phyloP scores from a whole-genome alignment of 1,140 invertebrate genomes.

The Cotesia glomerata region DNA sequence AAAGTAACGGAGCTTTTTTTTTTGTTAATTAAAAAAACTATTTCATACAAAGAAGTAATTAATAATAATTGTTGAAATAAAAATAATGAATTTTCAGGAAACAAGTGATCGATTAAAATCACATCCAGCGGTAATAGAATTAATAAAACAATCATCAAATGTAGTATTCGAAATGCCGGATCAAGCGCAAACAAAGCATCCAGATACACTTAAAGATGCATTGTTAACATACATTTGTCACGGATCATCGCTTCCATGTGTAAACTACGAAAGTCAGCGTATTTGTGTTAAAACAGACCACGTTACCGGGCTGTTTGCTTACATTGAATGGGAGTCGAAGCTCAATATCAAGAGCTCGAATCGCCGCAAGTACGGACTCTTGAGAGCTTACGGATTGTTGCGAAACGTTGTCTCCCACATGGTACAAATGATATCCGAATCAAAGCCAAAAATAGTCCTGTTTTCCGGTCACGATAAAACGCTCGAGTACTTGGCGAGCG shows the following conservation, averaged over 20 bases:
- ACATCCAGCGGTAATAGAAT: slow-evolving; percentile 72
- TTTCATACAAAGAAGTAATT: too few relatives aligned
- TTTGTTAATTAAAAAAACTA: too few relatives aligned
- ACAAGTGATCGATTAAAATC: slow-evolving; percentile 66
- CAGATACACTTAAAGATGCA: slow-evolving; percentile 79
- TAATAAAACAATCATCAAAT: slow-evolving; percentile 70
- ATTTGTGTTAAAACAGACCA: slow-evolving; percentile 71
- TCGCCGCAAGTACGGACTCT: slow-evolving; percentile 71
- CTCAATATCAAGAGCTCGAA: slow-evolving; percentile 71
- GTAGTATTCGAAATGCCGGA: slow-evolving; percentile 70
- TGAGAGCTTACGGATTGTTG: slow-evolving; percentile 79
- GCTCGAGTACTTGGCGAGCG: slow-evolving; percentile 79
- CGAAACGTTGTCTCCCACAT: slow-evolving; percentile 80
- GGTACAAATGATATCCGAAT: slow-evolving; percentile 78
- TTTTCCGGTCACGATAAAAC: slow-evolving; percentile 94
- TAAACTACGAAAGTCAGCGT: slow-evolving; percentile 60
- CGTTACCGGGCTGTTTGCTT: slow-evolving; percentile 75
- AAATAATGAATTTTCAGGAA: slow-evolving; percentile 44
- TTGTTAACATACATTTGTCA: slow-evolving; percentile 85
- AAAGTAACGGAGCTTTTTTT: too few relatives aligned
- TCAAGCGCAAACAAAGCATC: slow-evolving; percentile 67
- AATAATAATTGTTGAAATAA: too few relatives aligned
- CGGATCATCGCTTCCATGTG: slow-evolving; percentile 77
- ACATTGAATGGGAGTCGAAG: slow-evolving; percentile 76
- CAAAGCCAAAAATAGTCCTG: slow-evolving; percentile 79